Percentiles rank a stretch among this genome's conserved stretches.
Conservation (phyloP, 92 coral and sea anemone species). For the Epizoanthus fatuus region DNA sequence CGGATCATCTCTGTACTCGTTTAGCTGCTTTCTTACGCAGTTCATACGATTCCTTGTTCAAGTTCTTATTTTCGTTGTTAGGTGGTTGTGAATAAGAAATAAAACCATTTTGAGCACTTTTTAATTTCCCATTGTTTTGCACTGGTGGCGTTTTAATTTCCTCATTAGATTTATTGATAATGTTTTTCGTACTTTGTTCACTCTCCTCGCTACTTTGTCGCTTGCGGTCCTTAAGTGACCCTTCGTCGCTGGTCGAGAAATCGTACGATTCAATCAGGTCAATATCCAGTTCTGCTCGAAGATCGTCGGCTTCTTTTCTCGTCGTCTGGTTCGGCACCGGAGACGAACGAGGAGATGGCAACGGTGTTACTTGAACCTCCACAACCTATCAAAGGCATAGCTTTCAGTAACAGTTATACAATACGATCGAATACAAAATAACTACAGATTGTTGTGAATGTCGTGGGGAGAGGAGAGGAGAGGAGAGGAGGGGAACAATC, state of each 20-base stretch:
- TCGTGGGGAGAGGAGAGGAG: no score
- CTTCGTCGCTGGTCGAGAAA: slow-evolving; percentile 39
- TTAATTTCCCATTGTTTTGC: background rate
- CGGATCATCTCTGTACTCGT: slow-evolving; percentile 3
- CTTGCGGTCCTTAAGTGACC: background rate
- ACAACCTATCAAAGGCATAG: slow-evolving; percentile 19
- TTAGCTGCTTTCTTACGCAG: slow-evolving; percentile 24
- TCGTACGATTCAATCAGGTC: slow-evolving; percentile 18
- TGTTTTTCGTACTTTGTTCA: background rate
- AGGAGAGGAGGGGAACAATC: no score
- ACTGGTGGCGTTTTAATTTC: background rate
- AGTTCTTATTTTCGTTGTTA: background rate
- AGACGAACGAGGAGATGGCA: slow-evolving; percentile 40
- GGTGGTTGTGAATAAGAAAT: background rate
- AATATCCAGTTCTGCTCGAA: slow-evolving; percentile 14
- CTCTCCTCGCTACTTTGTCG: background rate
- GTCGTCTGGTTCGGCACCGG: slow-evolving; percentile 15
- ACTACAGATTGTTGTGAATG: no score
- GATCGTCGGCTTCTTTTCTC: background rate
- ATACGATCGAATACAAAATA: no score
- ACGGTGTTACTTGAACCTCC: slow-evolving; percentile 38
- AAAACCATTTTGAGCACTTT: slow-evolving; percentile 27
- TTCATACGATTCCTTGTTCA: slow-evolving; percentile 11
- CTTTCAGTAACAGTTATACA: no score
- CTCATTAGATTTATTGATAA: background rate